Evolutionary conservation across 1,140 invertebrate species (phyloP), one percentile per base, ranked within the genome.

Genomic region (Apocrypta bakeri): DNA sequence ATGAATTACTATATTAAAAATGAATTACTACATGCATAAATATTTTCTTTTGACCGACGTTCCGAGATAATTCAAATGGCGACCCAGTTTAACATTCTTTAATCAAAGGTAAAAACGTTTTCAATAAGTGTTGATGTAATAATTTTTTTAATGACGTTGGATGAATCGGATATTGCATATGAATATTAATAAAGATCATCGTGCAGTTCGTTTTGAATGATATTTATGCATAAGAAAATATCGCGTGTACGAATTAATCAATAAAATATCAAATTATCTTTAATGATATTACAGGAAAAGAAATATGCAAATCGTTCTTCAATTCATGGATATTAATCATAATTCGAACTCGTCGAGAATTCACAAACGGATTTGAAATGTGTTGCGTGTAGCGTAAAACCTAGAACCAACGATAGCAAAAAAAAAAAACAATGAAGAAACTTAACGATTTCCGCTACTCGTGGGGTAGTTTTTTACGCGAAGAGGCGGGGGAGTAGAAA

Each of bases 371-470:
- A n/a, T 25, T 74, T 56, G 21, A 74, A 74, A 56, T 61, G 42
- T 42, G 42, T 29, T 24, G 29, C 42, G n/a, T 42, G 11, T n/a
- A 24, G 17, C 0, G 14, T 71, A 31, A 56, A 74, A 61, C 27
- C 33, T 9, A 24, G n/a, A 17, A 42, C 14, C 8, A 7, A 74
- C 14, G 27, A 27, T 27, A 14, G 56, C 48, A 27, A 48, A 75
- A 75, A 75, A 25, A 48, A 48, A 75, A 63, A 61, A 21, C 21
- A n/a, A 63, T 27, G 25, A 1, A 71, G 24, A 27, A 56, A 56
- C 29, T 64, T 64, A 64, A 77, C 75, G 75, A 40, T 77, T 77
- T 64, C 75, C 56, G 29, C 21, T 24, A n/a, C 56, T 66, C 75
- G 72, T 25, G 1, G 37, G 24, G 3, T 31, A n/a, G 14, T 73